Conservation (phyloP, 2,888 invertebrate genomes). For the Rotaria sp. region DNA sequence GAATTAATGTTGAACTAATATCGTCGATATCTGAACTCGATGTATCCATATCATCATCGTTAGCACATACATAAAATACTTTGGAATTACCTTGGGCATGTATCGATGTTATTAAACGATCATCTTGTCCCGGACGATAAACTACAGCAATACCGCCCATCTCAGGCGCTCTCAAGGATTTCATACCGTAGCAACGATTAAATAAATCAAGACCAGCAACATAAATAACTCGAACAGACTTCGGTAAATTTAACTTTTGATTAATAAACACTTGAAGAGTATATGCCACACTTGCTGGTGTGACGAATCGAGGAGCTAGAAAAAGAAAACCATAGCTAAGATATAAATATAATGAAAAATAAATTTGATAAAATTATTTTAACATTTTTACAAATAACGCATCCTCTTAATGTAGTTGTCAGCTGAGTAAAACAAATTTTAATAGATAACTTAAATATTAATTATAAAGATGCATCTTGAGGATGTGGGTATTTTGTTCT, state of each 20-base stretch:
- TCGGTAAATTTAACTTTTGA: background rate
- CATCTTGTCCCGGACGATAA: background rate
- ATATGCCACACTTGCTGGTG: background rate
- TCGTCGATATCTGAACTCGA: background rate
- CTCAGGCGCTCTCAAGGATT: background rate
- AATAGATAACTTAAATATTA: too few relatives aligned
- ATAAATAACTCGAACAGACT: background rate
- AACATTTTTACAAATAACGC: background rate
- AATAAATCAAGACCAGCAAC: conserved; percentile 1
- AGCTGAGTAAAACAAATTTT: too few relatives aligned
- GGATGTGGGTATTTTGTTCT: too few relatives aligned
- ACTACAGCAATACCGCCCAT: background rate
- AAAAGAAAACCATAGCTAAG: background rate
- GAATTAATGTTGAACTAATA: conserved; percentile 12
- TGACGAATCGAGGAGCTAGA: background rate
- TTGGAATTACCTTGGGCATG: background rate
- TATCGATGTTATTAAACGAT: background rate
- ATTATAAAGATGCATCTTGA: too few relatives aligned
- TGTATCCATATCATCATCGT: background rate
- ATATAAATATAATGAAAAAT: too few relatives aligned
- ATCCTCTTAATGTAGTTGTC: too few relatives aligned
- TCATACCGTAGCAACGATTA: background rate
- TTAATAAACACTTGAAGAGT: background rate
- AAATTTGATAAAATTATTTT: background rate
- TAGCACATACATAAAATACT: background rate